Base-by-base conservation (phyloP, 2,113 vertebrate genomes). In the Baryphthengus martii region DNA sequence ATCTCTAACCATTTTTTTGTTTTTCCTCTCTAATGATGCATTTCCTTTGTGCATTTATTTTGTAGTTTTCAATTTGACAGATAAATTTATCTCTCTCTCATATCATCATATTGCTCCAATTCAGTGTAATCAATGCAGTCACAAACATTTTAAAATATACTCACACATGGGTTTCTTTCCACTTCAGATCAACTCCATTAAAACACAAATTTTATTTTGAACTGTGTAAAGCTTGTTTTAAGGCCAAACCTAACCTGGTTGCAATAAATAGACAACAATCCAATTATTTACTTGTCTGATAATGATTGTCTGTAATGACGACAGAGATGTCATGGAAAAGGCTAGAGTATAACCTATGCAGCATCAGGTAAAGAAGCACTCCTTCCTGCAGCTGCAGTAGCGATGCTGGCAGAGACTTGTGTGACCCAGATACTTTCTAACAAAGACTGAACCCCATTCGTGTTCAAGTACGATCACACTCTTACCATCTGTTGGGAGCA, bases 341-440 rank as follows among this genome's bases (percentile, higher is more conserved):
- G 81, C 39, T 68, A 40, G n/a, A 87, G 40, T 72, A 56, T 23
- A 71, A 71, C 42, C 40, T 85, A 10, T 31, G 33, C 67, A 81
- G 90, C 75, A 86, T 24, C 75, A 87, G 44, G 44, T 18, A 62
- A 84, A 67, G 53, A 96, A 85, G 90, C 72, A 61, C 52, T 86
- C 20, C 37, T 59, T 65, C 55, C 44, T 61, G 77, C 58, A 91
- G 77, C 67, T 79, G 74, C 82, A 31, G 75, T 42, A 70, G 76
- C 66, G 85, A 76, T 58, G 47, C 72, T 80, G 81, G 87, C 89
- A 97, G 93, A 89, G 55, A 90, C 55, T 93, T 96, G 14, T 18
- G 40, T 28, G 58, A 94, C 52, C 63, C 18, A 59, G 33, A n/a
- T 92, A 29, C 83, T 96, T 96, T 72, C 68, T 86, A 92, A 87